Base-by-base conservation (phyloP, 1,140 invertebrate genomes). In the Heliconius hewitsoni region DNA sequence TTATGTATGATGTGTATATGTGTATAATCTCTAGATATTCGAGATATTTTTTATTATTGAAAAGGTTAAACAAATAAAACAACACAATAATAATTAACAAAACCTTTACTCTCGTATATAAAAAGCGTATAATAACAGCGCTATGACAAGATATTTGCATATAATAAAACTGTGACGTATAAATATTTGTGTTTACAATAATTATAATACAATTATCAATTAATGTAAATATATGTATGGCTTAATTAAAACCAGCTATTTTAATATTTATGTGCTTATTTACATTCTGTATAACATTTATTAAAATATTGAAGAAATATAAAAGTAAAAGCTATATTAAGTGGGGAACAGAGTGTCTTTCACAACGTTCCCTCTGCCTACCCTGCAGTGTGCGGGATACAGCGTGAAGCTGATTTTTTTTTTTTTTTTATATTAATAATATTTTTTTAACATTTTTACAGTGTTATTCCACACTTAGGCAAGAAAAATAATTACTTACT, bases 51-150 rank as follows among this genome's bases (percentile, higher is more conserved):
- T 46, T 16, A 46, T 16, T 46, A 46, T 46, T 4, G 13, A 60
- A 57, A 30, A 66, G 60, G 27, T 18, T 66, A 16, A 66, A n/a
- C 55, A 82, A 85, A 85, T 84, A 82, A 86, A 88, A 85, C 82
- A 71, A 78, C 30, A 74, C 1, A 19, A 50, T 27, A 72, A 27
- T 84, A 78, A 87, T 84, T 87, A 87, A 89, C 87, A 86, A 89
- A 88, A 89, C 73, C 83, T 81, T 88, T 88, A 86, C 85, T 83
- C 86, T 83, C 77, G 70, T 75, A 52, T 82, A 79, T 86, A 85
- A 81, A 46, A 84, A 89, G 85, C 84, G 86, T 86, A 86, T 87
- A 84, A 85, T 87, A 90, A 87, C 86, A 88, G 85, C 84, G 77
- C 81, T 86, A 83, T 74, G 73, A 57, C 50, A 46, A 37, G 73